Evolutionary conservation across 2,113 vertebrate species (phyloP).

Genomic region (Aptenodytes forsteri): DNA sequence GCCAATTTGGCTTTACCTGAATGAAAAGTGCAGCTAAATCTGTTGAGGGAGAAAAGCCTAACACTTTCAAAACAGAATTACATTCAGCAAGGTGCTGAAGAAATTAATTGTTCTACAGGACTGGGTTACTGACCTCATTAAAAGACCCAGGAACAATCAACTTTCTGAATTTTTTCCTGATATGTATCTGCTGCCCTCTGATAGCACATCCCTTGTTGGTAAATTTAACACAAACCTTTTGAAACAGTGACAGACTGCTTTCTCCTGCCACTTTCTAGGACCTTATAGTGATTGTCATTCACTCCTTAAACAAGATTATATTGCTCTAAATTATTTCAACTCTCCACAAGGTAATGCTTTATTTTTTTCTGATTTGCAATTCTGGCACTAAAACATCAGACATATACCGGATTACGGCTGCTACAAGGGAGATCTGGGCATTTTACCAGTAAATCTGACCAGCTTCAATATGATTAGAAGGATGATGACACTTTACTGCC

Average conservation of each 20-base stretch:
- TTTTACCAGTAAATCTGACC: constrained; percentile 21
- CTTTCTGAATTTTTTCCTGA: not conserved
- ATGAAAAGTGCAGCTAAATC: constrained; percentile 15
- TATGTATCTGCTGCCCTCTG: not conserved
- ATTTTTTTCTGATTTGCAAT: not conserved
- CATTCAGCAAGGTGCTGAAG: constrained; percentile 30
- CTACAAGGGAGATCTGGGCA: constrained; percentile 47
- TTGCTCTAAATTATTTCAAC: constrained; percentile 4
- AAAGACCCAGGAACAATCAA: constrained; percentile 10
- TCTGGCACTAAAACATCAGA: constrained; percentile 21
- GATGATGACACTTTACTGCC: constrained; percentile 32
- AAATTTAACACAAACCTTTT: not conserved
- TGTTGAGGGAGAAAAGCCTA: not conserved
- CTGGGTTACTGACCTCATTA: constrained; percentile 39
- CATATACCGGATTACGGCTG: not conserved
- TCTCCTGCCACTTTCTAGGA: not conserved
- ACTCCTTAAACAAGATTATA: not conserved
- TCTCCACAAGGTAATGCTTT: not conserved
- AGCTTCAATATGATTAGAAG: constrained; percentile 46
- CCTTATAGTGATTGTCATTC: not conserved
- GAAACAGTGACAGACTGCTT: not conserved
- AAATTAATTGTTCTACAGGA: constrained; percentile 57
- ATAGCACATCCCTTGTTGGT: not conserved
- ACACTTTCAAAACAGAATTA: constrained; percentile 23
- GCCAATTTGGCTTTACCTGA: constrained; percentile 32